phyloP scores from a whole-genome alignment of 2,888 invertebrate genomes.

The Tineola bisselliella region DNA sequence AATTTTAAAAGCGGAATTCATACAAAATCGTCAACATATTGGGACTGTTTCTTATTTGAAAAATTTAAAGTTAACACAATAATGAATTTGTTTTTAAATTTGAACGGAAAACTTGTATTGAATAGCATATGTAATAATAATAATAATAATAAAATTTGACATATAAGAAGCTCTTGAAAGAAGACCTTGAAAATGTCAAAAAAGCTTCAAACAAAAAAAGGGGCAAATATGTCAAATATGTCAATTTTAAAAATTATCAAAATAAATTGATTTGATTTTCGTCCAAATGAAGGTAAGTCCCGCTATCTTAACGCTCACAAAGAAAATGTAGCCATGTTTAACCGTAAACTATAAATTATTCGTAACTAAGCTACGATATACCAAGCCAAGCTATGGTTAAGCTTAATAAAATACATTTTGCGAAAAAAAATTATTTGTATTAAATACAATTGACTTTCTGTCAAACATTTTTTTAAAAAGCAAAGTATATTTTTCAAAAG shows the following conservation, averaged over 20 bases:
- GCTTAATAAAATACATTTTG: conserved; percentile 20
- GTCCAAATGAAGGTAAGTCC: background rate
- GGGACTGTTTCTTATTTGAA: background rate
- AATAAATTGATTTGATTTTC: no score
- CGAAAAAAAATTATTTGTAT: conserved; percentile 42
- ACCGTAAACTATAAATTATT: background rate
- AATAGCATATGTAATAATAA: no score
- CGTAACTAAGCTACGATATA: conserved; percentile 29
- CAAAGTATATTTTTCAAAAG: conserved; percentile 51
- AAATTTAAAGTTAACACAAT: background rate
- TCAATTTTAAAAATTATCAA: no score
- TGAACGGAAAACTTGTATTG: no score
- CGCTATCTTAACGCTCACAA: background rate
- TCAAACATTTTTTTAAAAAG: conserved; percentile 30
- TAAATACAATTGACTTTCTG: conserved; percentile 55
- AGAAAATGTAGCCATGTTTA: background rate
- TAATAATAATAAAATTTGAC: no score
- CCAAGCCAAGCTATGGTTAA: conserved; percentile 39
- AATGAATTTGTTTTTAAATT: background rate
- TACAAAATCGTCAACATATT: conserved; percentile 17
- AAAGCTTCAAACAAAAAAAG: no score
- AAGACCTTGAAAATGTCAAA: no score
- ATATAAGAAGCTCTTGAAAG: no score
- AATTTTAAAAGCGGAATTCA: conserved; percentile 27
- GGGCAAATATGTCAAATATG: no score